These are phyloP conservation scores for Pseudotriccus pelzelni DNA, from an alignment of 2,797 vertebrate species.

Conservation along the genomic window DNA sequence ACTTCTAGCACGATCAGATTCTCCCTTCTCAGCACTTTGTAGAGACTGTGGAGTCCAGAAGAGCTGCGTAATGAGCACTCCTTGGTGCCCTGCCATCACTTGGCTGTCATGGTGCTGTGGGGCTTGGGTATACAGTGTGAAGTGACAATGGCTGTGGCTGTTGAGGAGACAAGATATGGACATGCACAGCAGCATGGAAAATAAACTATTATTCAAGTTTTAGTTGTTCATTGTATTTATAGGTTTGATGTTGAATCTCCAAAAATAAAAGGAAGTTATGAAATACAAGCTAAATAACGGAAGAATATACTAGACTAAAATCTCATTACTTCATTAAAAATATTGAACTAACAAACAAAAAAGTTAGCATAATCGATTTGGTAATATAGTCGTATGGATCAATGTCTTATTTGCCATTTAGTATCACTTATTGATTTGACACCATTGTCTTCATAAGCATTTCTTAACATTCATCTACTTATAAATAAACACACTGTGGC, in stretches of 20 bases:
- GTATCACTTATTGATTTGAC: background rate
- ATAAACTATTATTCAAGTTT: background rate
- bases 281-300: background rate
- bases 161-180: background rate
- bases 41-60: background rate
- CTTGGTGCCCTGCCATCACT: background rate
- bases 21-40: background rate
- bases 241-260: background rate
- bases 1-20: background rate
- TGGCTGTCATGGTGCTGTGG: accelerated
- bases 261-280: background rate
- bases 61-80: background rate
- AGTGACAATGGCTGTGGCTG: background rate
- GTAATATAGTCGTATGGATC: background rate
- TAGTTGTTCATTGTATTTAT: background rate
- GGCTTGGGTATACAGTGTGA: background rate
- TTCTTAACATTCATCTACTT: background rate
- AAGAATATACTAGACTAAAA: background rate
- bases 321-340: background rate
- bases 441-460: background rate
- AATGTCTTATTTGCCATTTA: background rate
- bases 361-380: background rate
- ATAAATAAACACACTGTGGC: background rate
- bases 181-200: background rate
- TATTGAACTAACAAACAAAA: background rate